Percentiles rank a stretch among this genome's conserved stretches.
Evolutionary conservation across 2,888 invertebrate genomes (phyloP).

Genomic region (Prostheceraeus crozeri): DNA sequence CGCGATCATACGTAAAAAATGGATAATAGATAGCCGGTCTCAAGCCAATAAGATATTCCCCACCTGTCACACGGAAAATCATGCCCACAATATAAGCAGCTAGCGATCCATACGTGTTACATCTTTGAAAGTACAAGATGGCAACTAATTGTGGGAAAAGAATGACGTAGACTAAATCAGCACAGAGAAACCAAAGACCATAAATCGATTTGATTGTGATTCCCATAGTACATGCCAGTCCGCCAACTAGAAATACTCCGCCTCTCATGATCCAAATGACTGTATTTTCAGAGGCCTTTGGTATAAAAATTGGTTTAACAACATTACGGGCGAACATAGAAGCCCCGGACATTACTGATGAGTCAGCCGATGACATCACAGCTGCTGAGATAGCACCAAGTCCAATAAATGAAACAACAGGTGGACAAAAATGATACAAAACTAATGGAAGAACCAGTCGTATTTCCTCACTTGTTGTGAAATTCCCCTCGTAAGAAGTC

Average conservation of each 20-base stretch:
- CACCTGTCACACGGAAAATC: conserved; percentile 50
- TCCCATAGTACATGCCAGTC: conserved; percentile 82
- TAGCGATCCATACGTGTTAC: conserved; percentile 93
- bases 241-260: conserved; percentile 80
- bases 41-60: conserved; percentile 49
- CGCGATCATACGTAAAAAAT: conserved; percentile 45
- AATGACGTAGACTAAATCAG: conserved; percentile 95
- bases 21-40: conserved; percentile 51
- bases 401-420: conserved; percentile 90
- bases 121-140: conserved; percentile 88
- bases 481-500: neutral
- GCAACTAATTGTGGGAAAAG: conserved; percentile 93
- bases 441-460: conserved; percentile 95
- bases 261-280: conserved; percentile 71
- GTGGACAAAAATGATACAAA: conserved; percentile 86
- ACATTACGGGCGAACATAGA: conserved; percentile 99
- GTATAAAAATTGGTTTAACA: conserved; percentile 81
- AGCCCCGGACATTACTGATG: conserved; percentile 90
- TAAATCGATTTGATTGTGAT: conserved; percentile 93
- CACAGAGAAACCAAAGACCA: conserved; percentile 96
- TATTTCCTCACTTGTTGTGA: conserved; percentile 59
- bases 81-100: conserved; percentile 55
- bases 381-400: conserved; percentile 96
- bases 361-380: conserved; percentile 98
- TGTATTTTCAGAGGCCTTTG: conserved; percentile 60